Percentiles rank a stretch among this genome's conserved stretches.
Conservation (phyloP, 2,113 vertebrate species). For the Dryoscopus gambensis region DNA sequence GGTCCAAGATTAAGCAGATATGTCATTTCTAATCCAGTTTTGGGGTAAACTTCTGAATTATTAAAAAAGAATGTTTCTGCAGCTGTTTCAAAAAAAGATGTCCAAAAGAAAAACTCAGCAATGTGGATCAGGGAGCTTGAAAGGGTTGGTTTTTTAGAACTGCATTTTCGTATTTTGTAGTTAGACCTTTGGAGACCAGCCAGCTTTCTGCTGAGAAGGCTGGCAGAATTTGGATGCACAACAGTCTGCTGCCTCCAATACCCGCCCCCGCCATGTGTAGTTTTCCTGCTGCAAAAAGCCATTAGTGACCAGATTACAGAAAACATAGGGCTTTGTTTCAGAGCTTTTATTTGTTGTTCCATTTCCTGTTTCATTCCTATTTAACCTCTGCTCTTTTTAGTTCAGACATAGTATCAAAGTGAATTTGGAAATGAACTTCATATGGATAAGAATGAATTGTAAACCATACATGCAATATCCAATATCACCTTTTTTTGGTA, state of each 20-base stretch:
- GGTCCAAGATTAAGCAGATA: slow-evolving; percentile 53
- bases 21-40: slow-evolving; percentile 45
- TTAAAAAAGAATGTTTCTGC: slow-evolving; percentile 36
- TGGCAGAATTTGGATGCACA: not conserved
- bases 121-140: not conserved
- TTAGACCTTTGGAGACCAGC: not conserved
- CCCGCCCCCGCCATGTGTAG: not conserved
- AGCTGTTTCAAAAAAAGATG: not conserved
- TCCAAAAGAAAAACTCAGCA: not conserved
- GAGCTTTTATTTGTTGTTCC: slow-evolving; percentile 66
- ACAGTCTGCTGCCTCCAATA: not conserved
- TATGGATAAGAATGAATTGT: not conserved
- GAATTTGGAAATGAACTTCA: slow-evolving; percentile 51
- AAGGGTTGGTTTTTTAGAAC: not conserved
- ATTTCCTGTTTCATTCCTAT: slow-evolving; percentile 61
- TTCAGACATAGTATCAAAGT: slow-evolving; percentile 41
- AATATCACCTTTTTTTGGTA: not conserved
- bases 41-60: not conserved
- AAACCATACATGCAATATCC: not conserved
- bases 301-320: slow-evolving; percentile 7
- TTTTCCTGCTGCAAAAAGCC: not conserved
- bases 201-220: slow-evolving; percentile 31
- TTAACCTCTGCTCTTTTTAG: slow-evolving; percentile 50
- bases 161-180: not conserved
- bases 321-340: slow-evolving; percentile 22